Base-by-base conservation (phyloP, 2,888 invertebrate species). In the Calameuta pallipes region DNA sequence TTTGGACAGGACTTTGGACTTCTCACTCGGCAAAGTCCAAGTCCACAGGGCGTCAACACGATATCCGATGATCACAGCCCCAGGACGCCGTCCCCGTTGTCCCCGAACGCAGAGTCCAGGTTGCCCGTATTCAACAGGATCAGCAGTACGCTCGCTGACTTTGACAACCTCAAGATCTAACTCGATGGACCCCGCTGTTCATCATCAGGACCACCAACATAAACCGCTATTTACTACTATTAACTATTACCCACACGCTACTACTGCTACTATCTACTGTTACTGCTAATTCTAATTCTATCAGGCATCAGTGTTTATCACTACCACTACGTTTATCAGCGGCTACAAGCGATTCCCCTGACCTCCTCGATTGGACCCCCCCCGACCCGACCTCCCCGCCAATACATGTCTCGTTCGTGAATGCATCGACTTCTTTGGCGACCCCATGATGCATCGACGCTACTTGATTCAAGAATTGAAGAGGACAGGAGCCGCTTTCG, bases 111-210 rank as follows among this genome's bases (percentile, higher is more conserved):
- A 80, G 95, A 95, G 81, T 94, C 94, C 76, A 93, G 97, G 86
- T 93, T 97, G 90, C 97, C 97, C 73, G 96, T 97, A 68, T 97
- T 97, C 93, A 95, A 95, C 92, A 93, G 94, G 88, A 93, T 95
- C 87, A 94, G 94, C 88, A 93, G 93, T 83, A 92, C 93, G 78
- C 84, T 93, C 80, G 88, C 86, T 73, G 89, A 90, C n/a, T 89
- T 91, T 77, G 89, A 91, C 12, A 84, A 87, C 69, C 86, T 91
- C 36, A 90, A 90, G 81, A 88, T 91, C 69, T 91, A 88, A 86
- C 74, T 11, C 4, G 37, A 37, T 13, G 35, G 0, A 15, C 70
- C 69, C 36, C 36, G 37, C 31, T 74, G 41, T 30, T 70, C 78
- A 70, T 75, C 15, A 31, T 33, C 69, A 71, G 78, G 74, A 78